A percentile compares a stretch with the other conserved stretches of the same genome.
Evolutionary conservation across 2,797 vertebrate species (phyloP).

Genomic region (Eremophila alpestris): DNA sequence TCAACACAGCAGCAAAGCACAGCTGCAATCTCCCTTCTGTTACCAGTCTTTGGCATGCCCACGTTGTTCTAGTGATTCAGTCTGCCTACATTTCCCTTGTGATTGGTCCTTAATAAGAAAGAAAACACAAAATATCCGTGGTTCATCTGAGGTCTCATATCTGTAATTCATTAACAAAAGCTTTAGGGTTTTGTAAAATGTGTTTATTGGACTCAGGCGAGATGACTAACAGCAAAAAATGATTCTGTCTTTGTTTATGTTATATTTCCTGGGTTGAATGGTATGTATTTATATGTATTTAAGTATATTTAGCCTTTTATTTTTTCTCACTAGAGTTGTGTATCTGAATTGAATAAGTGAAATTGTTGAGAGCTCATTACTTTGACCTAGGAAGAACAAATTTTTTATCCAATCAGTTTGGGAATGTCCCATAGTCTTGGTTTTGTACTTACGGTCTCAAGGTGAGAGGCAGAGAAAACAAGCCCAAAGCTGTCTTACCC

Average conservation of each 20-base stretch:
- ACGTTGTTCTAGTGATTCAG: not conserved
- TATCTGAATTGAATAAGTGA: not conserved
- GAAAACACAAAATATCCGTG: not conserved
- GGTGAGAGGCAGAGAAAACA: not conserved
- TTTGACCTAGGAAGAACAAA: not conserved
- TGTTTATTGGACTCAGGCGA: not conserved
- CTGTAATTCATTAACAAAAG: not conserved
- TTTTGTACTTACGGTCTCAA: not conserved
- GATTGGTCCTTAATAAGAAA: not conserved
- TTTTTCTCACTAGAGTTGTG: not conserved
- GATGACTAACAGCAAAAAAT: not conserved
- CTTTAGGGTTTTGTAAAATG: not conserved
- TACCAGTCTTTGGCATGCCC: not conserved
- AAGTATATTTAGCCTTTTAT: not conserved
- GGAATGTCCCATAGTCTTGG: not conserved
- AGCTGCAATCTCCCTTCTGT: not conserved
- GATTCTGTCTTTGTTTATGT: not conserved
- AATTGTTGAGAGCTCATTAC: not conserved
- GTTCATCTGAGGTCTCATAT: not conserved
- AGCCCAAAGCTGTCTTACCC: not conserved
- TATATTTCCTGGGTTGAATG: not conserved
- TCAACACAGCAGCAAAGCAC: not conserved
- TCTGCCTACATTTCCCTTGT: not conserved
- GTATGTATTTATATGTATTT: not conserved
- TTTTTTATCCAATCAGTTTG: not conserved